phyloP scores from a whole-genome alignment of 2,797 vertebrate genomes.

The Hybognathus amarus region DNA sequence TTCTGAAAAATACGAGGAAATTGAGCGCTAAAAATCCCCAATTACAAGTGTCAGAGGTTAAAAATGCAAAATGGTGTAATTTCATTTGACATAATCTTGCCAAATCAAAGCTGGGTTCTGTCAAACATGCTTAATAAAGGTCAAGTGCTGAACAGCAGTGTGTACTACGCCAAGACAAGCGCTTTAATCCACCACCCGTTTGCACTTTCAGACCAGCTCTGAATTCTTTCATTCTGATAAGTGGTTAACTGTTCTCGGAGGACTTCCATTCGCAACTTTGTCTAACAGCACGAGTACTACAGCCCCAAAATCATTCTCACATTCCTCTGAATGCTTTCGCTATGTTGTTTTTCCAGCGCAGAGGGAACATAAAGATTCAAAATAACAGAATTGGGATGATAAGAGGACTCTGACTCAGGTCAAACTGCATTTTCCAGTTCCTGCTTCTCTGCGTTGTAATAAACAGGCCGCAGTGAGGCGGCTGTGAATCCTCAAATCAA shows the following conservation, averaged over 20 bases:
- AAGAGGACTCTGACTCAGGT: constrained; percentile 58
- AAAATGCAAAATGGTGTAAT: constrained; percentile 21
- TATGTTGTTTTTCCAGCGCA: constrained; percentile 62
- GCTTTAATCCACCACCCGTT: constrained; percentile 83
- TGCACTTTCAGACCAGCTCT: constrained; percentile 73
- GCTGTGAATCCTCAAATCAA: constrained; percentile 71
- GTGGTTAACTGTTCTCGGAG: constrained; percentile 42
- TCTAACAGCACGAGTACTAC: constrained; percentile 23
- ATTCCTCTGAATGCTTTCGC: constrained; percentile 68
- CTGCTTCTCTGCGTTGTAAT: constrained; percentile 60
- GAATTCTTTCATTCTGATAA: constrained; percentile 72
- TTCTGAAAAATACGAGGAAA: not conserved
- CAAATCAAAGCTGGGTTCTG: constrained; percentile 35
- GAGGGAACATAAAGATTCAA: constrained; percentile 62
- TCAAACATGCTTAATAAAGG: constrained; percentile 65
- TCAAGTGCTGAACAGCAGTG: constrained; percentile 79
- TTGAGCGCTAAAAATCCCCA: not conserved
- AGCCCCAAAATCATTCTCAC: constrained; percentile 60
- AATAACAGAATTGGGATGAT: constrained; percentile 63
- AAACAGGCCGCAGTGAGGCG: constrained; percentile 64
- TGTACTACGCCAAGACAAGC: constrained; percentile 83
- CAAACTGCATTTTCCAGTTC: constrained; percentile 50
- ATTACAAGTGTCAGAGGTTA: not conserved
- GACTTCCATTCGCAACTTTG: constrained; percentile 50
- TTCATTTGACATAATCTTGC: constrained; percentile 40